Conservation (phyloP, 2,113 vertebrate species). For the Ochotona curzoniae region DNA sequence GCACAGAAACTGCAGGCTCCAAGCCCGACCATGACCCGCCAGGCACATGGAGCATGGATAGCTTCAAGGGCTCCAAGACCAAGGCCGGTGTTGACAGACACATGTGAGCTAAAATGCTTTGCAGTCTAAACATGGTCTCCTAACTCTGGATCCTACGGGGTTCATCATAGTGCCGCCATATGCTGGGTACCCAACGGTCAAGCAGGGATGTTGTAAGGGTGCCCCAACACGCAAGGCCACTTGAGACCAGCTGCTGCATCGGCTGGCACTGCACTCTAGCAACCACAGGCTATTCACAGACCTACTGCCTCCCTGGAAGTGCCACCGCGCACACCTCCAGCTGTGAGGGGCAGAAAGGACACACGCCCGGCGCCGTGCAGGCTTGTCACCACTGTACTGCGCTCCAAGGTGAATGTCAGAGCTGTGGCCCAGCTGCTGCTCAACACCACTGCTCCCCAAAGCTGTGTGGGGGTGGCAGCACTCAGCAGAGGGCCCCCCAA, state of each 20-base stretch:
- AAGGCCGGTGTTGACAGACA: not conserved
- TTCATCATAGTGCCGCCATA: not conserved
- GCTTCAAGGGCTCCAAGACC: not conserved
- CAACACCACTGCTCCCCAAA: slow-evolving; percentile 37
- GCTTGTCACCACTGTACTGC: not conserved
- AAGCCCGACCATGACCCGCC: not conserved
- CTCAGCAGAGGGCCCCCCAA: slow-evolving; percentile 40
- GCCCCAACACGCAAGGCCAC: not conserved
- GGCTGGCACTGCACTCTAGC: slow-evolving; percentile 16
- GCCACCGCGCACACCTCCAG: not conserved
- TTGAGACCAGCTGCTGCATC: not conserved
- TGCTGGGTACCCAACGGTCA: not conserved
- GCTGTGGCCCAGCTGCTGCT: not conserved
- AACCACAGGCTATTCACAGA: slow-evolving; percentile 31
- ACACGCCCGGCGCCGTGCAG: not conserved
- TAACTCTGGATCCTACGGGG: not conserved
- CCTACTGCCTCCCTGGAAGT: slow-evolving; percentile 42
- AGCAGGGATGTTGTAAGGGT: not conserved
- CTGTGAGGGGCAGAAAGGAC: not conserved
- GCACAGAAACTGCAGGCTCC: not conserved
- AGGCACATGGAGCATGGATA: not conserved
- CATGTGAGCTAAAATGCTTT: fast-evolving
- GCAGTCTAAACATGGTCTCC: not conserved
- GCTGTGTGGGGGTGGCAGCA: slow-evolving; percentile 35
- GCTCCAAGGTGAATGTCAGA: not conserved